phyloP scores from a whole-genome alignment of 2,888 invertebrate species.

The Nephrotoma appendiculata region DNA sequence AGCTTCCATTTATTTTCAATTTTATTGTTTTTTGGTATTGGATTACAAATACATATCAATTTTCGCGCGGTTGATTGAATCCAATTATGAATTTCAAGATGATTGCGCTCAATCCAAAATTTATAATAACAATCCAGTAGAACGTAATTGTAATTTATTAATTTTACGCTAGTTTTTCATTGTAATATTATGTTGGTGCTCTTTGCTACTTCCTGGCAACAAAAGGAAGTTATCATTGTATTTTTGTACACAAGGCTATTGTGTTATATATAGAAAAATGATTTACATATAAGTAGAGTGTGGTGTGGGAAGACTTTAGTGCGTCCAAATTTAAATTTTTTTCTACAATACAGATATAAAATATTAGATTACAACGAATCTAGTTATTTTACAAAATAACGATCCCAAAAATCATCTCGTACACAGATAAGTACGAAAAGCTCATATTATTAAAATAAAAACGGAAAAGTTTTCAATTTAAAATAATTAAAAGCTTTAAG shows the following conservation, averaged over 20 bases:
- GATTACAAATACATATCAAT: background rate
- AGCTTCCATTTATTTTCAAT: background rate
- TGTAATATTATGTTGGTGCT: background rate
- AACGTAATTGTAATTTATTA: background rate
- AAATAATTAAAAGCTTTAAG: background rate
- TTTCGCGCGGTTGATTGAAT: background rate
- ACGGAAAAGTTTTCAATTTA: background rate
- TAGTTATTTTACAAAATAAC: background rate
- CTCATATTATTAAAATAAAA: background rate
- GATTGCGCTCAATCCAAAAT: background rate
- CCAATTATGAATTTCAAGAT: background rate
- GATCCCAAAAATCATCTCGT: background rate
- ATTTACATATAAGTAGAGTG: too few species aligned
- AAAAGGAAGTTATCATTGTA: background rate
- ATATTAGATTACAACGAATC: too few species aligned
- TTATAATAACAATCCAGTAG: background rate
- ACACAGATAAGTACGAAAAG: background rate
- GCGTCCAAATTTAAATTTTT: too few species aligned
- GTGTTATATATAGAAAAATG: background rate
- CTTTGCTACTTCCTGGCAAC: background rate
- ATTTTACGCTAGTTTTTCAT: background rate
- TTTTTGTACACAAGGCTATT: background rate
- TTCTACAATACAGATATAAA: too few species aligned
- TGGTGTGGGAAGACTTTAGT: too few species aligned
- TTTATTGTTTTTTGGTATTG: background rate